Evolutionary conservation across 2,113 vertebrate species (phyloP).

Genomic region (Carollia perspicillata): DNA sequence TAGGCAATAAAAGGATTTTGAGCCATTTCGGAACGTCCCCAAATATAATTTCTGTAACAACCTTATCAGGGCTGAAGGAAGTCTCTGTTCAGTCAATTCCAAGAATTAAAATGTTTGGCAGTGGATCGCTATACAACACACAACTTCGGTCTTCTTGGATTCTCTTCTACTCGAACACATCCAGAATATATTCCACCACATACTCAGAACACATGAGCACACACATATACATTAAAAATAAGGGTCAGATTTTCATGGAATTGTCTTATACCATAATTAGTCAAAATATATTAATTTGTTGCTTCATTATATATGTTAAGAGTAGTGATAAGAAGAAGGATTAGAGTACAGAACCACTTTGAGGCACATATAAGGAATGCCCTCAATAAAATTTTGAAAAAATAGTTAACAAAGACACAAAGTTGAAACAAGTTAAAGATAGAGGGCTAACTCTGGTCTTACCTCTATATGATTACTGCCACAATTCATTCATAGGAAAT

Average conservation of each 20-base stretch:
- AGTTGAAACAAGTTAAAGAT: neutral
- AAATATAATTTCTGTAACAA: neutral
- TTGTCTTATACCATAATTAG: neutral
- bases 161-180: neutral
- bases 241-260: neutral
- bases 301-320: neutral
- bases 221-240: neutral
- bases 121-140: neutral
- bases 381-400: neutral
- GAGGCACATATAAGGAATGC: neutral
- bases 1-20: neutral
- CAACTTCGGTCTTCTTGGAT: neutral
- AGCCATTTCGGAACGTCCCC: neutral
- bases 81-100: neutral
- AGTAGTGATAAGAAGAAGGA: neutral
- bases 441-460: neutral
- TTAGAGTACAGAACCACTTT: neutral
- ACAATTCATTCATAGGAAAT: neutral
- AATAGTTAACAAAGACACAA: neutral
- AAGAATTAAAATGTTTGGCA: neutral
- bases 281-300: neutral
- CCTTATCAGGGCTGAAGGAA: neutral
- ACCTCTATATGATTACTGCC: neutral
- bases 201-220: neutral
- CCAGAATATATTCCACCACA: neutral